Base-by-base conservation (phyloP, 2,888 invertebrate genomes). In the Catocala nupta region DNA sequence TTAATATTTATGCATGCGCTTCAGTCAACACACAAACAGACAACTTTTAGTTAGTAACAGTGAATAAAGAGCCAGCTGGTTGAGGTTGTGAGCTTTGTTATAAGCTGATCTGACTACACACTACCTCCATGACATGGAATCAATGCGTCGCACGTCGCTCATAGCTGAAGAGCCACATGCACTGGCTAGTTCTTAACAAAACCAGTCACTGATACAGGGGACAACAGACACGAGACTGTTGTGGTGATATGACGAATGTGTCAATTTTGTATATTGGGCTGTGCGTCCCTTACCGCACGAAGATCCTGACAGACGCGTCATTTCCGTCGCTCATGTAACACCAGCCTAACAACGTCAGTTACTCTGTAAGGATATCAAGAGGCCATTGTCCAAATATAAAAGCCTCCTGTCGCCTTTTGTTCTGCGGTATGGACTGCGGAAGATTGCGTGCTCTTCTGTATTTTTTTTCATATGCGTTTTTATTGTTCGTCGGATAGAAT, bases 331-430 rank as follows among this genome's bases (percentile, higher is more conserved):
- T 58, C 57, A 65, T 80, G 78, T 77, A 73, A 66, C 65, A 68
- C 63, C 78, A 59, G 75, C 76, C 83, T 81, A 80, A 81, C 84
- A 75, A 78, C 83, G 82, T 82, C 84, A 84, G 83, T 80, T 81
- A 77, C 75, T 71, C 78, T 77, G 77, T 76, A 76, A 84, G 81
- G 80, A 84, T 80, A 83, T 81, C 82, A 77, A 80, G 78, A 71
- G 78, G 60, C 85, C 74, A 85, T 88, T 90, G 89, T 89, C 81
- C 74, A 83, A 86, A 88, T 83, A 84, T 85, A 83, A 86, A 85
- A 81, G 82, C 80, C 53, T n/a, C 65, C 75, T 78, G 77, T 71
- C 71, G 74, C 72, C 81, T 80, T 83, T 87, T 84, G 82, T 85
- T 84, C 73, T 73, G 65, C 58, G 65, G 63, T 69, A 71, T 73